Conservation (phyloP, 2,888 invertebrate species). For the Pyrochroa serraticornis region DNA sequence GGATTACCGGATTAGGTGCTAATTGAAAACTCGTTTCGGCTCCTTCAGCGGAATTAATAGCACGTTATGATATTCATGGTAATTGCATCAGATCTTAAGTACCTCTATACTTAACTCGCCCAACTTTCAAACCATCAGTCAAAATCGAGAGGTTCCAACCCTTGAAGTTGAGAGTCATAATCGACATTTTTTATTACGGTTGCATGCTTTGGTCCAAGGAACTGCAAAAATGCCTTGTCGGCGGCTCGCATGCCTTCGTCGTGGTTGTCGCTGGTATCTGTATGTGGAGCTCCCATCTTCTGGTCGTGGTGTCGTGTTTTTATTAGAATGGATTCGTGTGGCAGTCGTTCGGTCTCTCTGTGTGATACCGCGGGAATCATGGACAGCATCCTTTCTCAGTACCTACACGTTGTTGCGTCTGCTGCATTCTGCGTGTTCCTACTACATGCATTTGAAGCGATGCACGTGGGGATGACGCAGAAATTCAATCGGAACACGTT, state of each 20-base stretch:
- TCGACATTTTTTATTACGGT: too few relatives aligned
- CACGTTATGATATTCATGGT: too few relatives aligned
- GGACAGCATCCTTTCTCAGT: slow-evolving; percentile 29
- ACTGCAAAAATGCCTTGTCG: slow-evolving; percentile 13
- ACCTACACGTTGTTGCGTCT: background rate
- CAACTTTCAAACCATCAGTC: too few relatives aligned
- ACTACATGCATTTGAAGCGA: too few relatives aligned
- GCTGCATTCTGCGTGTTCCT: background rate
- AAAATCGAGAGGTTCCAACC: too few relatives aligned
- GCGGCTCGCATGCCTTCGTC: slow-evolving; percentile 20
- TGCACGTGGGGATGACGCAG: slow-evolving; percentile 1
- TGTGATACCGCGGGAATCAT: slow-evolving; percentile 30
- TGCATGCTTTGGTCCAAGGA: slow-evolving; percentile 9
- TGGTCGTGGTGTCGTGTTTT: slow-evolving; percentile 13
- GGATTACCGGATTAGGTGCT: slow-evolving; percentile 5
- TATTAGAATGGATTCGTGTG: slow-evolving; percentile 23
- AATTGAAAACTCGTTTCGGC: background rate
- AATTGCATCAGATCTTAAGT: too few relatives aligned
- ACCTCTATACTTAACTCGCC: too few relatives aligned
- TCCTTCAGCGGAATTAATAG: too few relatives aligned
- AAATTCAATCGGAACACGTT: background rate
- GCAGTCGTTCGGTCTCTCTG: slow-evolving; percentile 24
- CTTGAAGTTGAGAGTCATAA: too few relatives aligned
- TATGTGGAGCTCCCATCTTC: slow-evolving; percentile 21
- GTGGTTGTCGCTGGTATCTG: background rate